A percentile compares a stretch with the other conserved stretches of the same genome.
Conservation (phyloP, 2,888 invertebrate genomes). For the Agonopterix alstromeriana region DNA sequence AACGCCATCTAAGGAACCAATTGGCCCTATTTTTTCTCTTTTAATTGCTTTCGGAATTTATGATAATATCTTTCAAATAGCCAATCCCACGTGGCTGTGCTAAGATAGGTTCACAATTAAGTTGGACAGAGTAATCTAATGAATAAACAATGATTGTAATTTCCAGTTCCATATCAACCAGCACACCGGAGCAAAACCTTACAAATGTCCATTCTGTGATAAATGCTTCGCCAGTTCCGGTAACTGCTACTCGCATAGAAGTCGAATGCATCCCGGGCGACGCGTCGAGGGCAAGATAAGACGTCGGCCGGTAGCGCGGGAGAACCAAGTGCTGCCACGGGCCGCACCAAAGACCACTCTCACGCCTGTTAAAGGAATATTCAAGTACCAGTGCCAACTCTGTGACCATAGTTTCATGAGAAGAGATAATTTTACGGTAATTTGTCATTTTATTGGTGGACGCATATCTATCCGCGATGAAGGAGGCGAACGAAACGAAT, state of each 20-base stretch:
- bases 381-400: slow-evolving; percentile 46
- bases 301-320: slow-evolving; percentile 5
- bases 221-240: slow-evolving; percentile 84
- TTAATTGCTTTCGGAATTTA: too few relatives aligned
- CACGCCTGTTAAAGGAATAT: slow-evolving; percentile 29
- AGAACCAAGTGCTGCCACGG: slow-evolving; percentile 9
- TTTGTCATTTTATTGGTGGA: too few relatives aligned
- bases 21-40: too few relatives aligned
- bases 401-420: slow-evolving; percentile 53
- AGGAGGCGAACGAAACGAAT: too few relatives aligned
- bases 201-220: slow-evolving; percentile 84
- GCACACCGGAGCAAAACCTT: slow-evolving; percentile 84
- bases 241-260: slow-evolving; percentile 84
- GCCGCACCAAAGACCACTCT: slow-evolving; percentile 16
- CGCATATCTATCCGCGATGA: too few relatives aligned
- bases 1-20: too few relatives aligned
- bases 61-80: too few relatives aligned
- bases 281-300: slow-evolving; percentile 21
- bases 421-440: slow-evolving; percentile 54
- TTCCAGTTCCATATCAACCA: slow-evolving; percentile 84
- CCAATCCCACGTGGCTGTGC: too few relatives aligned
- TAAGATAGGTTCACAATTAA: too few relatives aligned
- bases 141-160: slow-evolving; percentile 3
- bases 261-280: slow-evolving; percentile 82
- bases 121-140: too few relatives aligned